phyloP scores from a whole-genome alignment of 1,140 invertebrate species.

The Vanessa atalanta region DNA sequence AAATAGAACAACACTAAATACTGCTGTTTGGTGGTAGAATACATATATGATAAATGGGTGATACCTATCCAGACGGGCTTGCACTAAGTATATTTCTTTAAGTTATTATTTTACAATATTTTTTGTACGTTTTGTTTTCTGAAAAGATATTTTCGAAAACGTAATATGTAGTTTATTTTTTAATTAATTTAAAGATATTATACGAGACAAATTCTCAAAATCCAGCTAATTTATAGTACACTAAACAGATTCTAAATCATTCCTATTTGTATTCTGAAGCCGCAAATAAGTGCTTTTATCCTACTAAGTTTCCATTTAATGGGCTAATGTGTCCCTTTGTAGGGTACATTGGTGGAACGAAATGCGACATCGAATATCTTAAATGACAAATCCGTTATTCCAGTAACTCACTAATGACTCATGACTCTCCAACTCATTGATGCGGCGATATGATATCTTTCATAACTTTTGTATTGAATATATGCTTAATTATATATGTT shows the following conservation, averaged over 20 bases:
- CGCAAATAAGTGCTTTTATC: conserved; percentile 5
- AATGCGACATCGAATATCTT: conserved; percentile 16
- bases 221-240: not conserved
- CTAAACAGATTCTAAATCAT: not conserved
- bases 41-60: no score
- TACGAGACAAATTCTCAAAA: no score
- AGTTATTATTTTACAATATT: no score
- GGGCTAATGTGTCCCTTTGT: conserved; percentile 18
- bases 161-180: no score
- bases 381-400: conserved; percentile 8
- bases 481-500: no score
- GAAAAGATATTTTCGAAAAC: no score
- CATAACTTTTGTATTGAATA: not conserved
- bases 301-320: conserved; percentile 10
- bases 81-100: no score
- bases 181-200: no score
- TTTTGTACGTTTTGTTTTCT: no score
- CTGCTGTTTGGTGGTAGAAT: no score
- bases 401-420: conserved; percentile 11
- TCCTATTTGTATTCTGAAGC: conserved; percentile 13
- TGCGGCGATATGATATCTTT: conserved; percentile 3
- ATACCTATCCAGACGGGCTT: no score
- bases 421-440: not conserved
- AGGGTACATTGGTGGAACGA: not conserved
- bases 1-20: no score